Evolutionary conservation across 2,888 invertebrate genomes (phyloP).

Genomic region (Patella caerulea): DNA sequence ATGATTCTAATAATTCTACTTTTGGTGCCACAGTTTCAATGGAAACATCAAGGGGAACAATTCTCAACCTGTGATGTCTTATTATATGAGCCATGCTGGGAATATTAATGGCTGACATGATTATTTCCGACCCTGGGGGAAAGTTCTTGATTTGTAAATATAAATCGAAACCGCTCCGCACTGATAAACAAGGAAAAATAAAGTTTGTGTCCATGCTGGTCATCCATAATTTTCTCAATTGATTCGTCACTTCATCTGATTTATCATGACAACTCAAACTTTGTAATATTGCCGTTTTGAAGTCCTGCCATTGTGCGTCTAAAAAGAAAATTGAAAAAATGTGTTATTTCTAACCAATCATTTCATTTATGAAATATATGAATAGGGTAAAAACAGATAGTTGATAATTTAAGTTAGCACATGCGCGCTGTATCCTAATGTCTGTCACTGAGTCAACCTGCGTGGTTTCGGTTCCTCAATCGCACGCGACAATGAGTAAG

Average conservation of each 20-base stretch:
- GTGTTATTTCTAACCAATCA: background rate
- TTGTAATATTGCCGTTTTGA: constrained; percentile 40
- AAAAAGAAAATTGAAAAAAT: constrained; percentile 21
- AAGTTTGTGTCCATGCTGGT: constrained; percentile 47
- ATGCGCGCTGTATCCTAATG: too few species aligned
- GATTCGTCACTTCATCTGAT: constrained; percentile 36
- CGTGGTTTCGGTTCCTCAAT: too few species aligned
- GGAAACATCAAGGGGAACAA: constrained; percentile 67
- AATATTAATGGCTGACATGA: constrained; percentile 72
- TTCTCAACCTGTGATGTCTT: constrained; percentile 61
- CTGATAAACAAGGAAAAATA: constrained; percentile 63
- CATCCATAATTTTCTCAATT: constrained; percentile 52
- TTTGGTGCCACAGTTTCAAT: constrained; percentile 68
- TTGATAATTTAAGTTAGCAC: too few species aligned
- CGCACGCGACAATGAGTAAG: too few species aligned
- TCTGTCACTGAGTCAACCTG: too few species aligned
- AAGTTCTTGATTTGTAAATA: constrained; percentile 63
- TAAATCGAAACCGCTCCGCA: constrained; percentile 65
- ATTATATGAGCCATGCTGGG: constrained; percentile 68
- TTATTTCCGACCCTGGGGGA: constrained; percentile 70
- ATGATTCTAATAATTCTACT: constrained; percentile 55
- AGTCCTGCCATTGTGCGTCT: constrained; percentile 55
- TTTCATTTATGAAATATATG: background rate
- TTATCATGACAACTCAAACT: constrained; percentile 41
- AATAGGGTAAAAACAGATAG: too few species aligned